Conservation (phyloP, 2,113 vertebrate genomes). For the Pseudolaguvia tuberculata region DNA sequence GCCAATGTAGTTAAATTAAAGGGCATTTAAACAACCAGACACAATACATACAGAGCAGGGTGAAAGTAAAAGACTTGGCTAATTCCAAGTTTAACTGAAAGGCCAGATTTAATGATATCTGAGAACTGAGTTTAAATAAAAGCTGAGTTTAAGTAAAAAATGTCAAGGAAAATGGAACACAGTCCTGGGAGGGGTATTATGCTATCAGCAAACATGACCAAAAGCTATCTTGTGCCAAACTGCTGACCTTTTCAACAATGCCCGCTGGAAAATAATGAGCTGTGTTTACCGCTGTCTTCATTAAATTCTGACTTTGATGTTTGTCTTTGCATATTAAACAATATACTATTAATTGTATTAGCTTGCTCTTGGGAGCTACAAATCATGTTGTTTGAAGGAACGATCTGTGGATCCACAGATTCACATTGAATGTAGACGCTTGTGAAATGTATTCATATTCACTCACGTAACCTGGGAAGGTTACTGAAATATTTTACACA, state of each 20-base stretch:
- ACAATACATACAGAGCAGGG: neutral
- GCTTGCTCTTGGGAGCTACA: neutral
- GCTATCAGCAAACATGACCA: neutral
- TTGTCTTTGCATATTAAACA: neutral
- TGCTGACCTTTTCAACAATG: conserved; percentile 15
- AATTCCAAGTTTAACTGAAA: neutral
- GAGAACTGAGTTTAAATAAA: neutral
- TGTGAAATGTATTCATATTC: conserved; percentile 28
- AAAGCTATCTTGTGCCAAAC: neutral
- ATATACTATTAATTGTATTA: neutral
- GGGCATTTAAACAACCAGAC: neutral
- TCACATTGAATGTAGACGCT: conserved; percentile 19
- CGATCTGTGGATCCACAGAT: neutral
- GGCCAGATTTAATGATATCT: neutral
- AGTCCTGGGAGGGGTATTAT: neutral
- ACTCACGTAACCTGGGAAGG: conserved; percentile 23
- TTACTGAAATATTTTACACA: conserved; percentile 20
- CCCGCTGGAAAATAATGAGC: neutral
- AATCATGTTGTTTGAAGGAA: neutral
- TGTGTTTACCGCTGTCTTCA: neutral
- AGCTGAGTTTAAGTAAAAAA: neutral
- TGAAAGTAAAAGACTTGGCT: neutral
- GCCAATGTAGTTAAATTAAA: neutral
- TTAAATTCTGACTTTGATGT: neutral
- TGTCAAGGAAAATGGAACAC: neutral